Base-by-base conservation (phyloP, 2,888 invertebrate species). In the Neoitamus cyanurus region DNA sequence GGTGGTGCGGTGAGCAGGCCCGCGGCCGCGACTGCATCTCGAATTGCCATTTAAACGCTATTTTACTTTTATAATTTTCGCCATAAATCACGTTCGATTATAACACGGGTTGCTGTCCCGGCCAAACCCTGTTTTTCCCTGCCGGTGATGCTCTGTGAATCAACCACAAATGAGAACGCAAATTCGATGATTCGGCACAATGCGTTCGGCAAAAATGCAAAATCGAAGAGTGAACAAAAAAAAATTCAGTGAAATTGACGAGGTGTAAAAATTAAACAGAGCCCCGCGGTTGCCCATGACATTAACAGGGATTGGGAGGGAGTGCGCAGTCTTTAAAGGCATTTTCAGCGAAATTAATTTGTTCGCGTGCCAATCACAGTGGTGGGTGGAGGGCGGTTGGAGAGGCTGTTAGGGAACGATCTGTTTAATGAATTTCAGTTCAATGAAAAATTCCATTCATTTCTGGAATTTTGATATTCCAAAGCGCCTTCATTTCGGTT, bases 31-130 rank as follows among this genome's bases (percentile, higher is more conserved):
- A 28, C 34, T 34, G 73, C 73, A 75, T 83, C 36, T 73, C 83
- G 58, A 83, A 83, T 83, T 75, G 83, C 46, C 73, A 58, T 83
- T 83, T 83, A 83, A 83, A 83, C 73, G 83, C 73, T 83, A 48
- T 72, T 72, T 72, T 83, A 78, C 77, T 84, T 82, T 82, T 86
- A 85, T 86, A 85, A 85, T 84, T 86, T 86, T 80, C 69, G 46
- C 86, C 58, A 86, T 86, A 86, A 86, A 86, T 86, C 86, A 86
- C 77, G 73, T 83, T 85, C 85, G 85, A 84, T 85, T 85, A 85
- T 68, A 78, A 70, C 83, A 78, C 70, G 58, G 58, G 46, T 13
- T 34, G 83, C 36, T 37, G 69, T 25, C 58, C 82, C 83, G 42
- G 72, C 30, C 72, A 75, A 20, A 83, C 37, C 77, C 69, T 83